Evolutionary conservation across 2,113 vertebrate species (phyloP).

Genomic region (Microtus ochrogaster): DNA sequence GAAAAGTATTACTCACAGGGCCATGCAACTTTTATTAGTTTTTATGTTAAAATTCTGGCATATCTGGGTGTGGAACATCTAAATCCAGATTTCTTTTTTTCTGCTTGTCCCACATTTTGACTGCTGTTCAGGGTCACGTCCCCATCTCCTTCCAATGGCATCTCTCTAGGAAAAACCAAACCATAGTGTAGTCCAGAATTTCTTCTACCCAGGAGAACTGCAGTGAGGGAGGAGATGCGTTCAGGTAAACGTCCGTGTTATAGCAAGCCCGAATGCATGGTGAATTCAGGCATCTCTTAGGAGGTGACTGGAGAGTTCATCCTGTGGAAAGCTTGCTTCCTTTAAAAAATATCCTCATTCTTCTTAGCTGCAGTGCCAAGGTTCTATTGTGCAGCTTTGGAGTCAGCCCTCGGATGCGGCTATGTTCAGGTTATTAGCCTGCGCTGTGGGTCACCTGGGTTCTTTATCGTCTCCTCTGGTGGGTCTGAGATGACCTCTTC

Average conservation of each 20-base stretch:
- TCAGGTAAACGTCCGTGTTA: slow-evolving; percentile 21
- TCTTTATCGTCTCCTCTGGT: background rate
- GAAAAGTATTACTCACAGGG: background rate
- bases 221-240: background rate
- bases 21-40: background rate
- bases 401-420: background rate
- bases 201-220: slow-evolving; percentile 6
- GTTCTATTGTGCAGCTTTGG: background rate
- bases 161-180: background rate
- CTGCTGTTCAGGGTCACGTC: background rate
- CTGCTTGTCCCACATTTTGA: background rate
- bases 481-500: background rate
- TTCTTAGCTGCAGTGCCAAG: background rate
- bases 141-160: background rate
- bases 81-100: background rate
- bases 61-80: background rate
- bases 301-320: background rate
- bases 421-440: background rate
- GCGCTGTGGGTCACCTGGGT: background rate
- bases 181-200: background rate
- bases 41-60: background rate
- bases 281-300: background rate
- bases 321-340: background rate
- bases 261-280: slow-evolving; percentile 36
- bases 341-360: background rate